Evolutionary conservation across 1,140 invertebrate species (phyloP).

Genomic region (Gryon sp.): DNA sequence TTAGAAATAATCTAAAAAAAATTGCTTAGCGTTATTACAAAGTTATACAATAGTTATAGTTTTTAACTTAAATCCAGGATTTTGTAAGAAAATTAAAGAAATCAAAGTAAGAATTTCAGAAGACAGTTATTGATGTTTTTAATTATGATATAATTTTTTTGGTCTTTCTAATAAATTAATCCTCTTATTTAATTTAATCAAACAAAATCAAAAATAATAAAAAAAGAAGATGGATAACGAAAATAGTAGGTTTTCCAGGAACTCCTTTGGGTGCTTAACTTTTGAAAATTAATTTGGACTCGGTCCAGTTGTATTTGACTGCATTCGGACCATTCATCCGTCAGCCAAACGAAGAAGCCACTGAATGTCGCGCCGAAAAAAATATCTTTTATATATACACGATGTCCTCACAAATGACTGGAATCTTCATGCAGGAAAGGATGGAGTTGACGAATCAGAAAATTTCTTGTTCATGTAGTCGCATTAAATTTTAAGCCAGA

Average conservation of each 20-base stretch:
- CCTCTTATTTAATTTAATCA: conserved; percentile 45
- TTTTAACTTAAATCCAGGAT: too few relatives aligned
- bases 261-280: conserved; percentile 72
- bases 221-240: conserved; percentile 16
- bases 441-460: conserved; percentile 77
- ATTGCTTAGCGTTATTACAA: too few relatives aligned
- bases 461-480: conserved; percentile 79
- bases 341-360: conserved; percentile 72
- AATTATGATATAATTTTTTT: conserved; percentile 35
- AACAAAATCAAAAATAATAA: background rate
- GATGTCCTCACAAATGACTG: conserved; percentile 56
- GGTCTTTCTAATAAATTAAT: conserved; percentile 14
- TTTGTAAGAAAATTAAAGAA: too few relatives aligned
- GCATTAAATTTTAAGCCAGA: conserved; percentile 80
- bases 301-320: conserved; percentile 75
- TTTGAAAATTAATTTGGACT: conserved; percentile 79
- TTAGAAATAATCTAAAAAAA: too few relatives aligned
- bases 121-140: too few relatives aligned
- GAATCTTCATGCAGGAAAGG: conserved; percentile 55
- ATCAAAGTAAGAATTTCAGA: too few relatives aligned
- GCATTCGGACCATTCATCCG: conserved; percentile 64
- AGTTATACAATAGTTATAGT: too few relatives aligned
- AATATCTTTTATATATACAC: conserved; percentile 70
- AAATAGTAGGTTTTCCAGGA: conserved; percentile 38
- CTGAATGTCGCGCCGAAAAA: conserved; percentile 78